Percentiles rank a stretch among this genome's conserved stretches.
These are phyloP conservation scores for Yponomeuta sedellus DNA, from an alignment of 2,888 invertebrate species.

Conservation along the genomic window DNA sequence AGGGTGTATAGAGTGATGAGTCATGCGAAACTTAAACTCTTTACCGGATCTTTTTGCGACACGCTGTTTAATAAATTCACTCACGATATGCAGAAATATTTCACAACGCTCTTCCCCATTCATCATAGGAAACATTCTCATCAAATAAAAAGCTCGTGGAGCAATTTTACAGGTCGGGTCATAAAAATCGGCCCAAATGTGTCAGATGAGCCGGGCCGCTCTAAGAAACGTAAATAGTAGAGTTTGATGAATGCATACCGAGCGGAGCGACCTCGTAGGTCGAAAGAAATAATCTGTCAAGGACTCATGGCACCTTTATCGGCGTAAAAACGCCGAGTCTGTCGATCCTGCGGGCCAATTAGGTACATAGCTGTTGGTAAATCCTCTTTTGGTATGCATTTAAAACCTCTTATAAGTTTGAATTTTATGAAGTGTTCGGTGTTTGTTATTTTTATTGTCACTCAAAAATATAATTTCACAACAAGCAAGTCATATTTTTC, in stretches of 20 bases:
- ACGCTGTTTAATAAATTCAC: not conserved
- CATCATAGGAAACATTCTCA: conserved; percentile 9
- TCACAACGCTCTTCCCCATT: not conserved
- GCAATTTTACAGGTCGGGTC: conserved; percentile 9
- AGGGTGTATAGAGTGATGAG: too few species aligned
- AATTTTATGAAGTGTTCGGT: too few species aligned
- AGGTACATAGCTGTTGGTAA: too few species aligned
- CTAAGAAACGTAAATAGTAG: conserved; percentile 1
- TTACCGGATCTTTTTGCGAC: too few species aligned
- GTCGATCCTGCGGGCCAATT: too few species aligned
- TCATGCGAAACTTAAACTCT: too few species aligned
- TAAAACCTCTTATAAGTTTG: too few species aligned
- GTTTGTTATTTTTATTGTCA: too few species aligned
- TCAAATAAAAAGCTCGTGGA: conserved; percentile 12
- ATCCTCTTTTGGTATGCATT: too few species aligned
- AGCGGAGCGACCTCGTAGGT: conserved; percentile 7
- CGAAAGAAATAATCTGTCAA: not conserved
- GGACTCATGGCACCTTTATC: not conserved
- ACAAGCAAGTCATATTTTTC: too few species aligned
- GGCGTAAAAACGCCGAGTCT: not conserved
- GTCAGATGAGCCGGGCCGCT: conserved; percentile 5
- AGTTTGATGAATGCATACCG: conserved; percentile 12
- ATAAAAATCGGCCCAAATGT: conserved; percentile 9
- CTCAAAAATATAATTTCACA: too few species aligned
- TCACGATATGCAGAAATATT: conserved; percentile 24